Evolutionary conservation across 2,797 vertebrate genomes (phyloP).

Genomic region (Catamblyrhynchus diadema): DNA sequence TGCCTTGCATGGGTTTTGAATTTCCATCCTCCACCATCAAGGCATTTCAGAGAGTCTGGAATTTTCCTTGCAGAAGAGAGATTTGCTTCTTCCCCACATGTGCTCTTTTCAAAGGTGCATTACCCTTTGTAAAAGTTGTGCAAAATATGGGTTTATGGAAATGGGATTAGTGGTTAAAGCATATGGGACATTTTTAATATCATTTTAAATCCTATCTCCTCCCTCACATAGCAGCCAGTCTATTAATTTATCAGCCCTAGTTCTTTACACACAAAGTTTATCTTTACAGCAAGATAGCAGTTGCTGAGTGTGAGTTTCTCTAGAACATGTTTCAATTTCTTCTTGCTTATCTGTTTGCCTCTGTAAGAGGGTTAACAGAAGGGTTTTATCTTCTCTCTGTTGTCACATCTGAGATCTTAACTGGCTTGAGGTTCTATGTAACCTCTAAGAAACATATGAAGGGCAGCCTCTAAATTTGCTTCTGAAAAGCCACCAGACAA

Average conservation of each 20-base stretch:
- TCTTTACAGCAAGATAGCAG: constrained; percentile 20
- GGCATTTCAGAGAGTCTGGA: not conserved
- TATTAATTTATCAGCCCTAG: constrained; percentile 43
- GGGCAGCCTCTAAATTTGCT: not conserved
- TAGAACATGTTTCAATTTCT: constrained; percentile 39
- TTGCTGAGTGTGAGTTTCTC: not conserved
- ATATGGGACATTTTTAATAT: not conserved
- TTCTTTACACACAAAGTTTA: constrained; percentile 15
- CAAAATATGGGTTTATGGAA: not conserved
- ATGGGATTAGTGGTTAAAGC: not conserved
- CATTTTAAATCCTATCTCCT: constrained; percentile 7
- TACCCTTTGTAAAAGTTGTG: not conserved
- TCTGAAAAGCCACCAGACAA: not conserved
- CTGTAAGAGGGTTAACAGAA: constrained; percentile 16
- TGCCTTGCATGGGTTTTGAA: not conserved
- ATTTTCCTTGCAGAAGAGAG: not conserved
- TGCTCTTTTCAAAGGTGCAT: not conserved
- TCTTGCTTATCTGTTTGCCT: constrained; percentile 17
- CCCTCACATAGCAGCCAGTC: not conserved
- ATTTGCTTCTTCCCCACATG: not conserved
- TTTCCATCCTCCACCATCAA: not conserved
- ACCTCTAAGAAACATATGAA: constrained; percentile 10
- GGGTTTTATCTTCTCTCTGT: not conserved
- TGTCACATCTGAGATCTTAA: constrained; percentile 8
- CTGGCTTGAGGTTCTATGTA: not conserved